phyloP scores from a whole-genome alignment of 2,888 invertebrate genomes.

The Watsonalla binaria region DNA sequence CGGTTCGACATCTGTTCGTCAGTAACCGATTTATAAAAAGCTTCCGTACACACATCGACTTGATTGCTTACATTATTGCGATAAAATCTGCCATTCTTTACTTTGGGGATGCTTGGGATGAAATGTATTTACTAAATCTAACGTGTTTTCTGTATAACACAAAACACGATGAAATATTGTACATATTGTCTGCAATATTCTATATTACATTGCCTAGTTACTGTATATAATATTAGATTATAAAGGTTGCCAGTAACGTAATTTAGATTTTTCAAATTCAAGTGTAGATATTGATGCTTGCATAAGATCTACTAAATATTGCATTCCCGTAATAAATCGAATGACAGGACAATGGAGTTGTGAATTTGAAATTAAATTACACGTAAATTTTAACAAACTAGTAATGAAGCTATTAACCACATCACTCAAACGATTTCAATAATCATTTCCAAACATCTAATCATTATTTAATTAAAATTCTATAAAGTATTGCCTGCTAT shows the following conservation, averaged over 20 bases:
- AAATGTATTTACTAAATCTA: no score
- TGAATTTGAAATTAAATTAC: neutral
- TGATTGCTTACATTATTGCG: conserved; percentile 2
- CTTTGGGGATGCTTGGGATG: neutral
- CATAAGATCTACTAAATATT: no score
- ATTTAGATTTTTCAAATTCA: no score
- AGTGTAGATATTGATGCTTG: no score
- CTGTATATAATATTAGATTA: no score
- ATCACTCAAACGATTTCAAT: conserved; percentile 10
- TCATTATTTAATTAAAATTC: conserved; percentile 15
- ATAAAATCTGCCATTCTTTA: neutral
- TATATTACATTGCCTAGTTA: no score
- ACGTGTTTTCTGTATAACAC: no score
- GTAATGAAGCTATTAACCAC: neutral
- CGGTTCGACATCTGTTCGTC: conserved; percentile 48
- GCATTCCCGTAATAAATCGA: no score
- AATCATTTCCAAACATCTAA: conserved; percentile 9
- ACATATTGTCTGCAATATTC: no score
- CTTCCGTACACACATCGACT: conserved; percentile 7
- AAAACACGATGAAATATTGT: no score
- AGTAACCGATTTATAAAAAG: conserved; percentile 40
- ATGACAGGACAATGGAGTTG: no score
- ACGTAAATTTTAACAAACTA: neutral
- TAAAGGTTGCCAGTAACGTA: no score
- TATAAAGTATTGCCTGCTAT: conserved; percentile 23